A percentile compares a stretch with the other conserved stretches of the same genome.
These are phyloP conservation scores for Thamnaconus septentrionalis DNA, from an alignment of 2,113 vertebrate species.

Conservation along the genomic window DNA sequence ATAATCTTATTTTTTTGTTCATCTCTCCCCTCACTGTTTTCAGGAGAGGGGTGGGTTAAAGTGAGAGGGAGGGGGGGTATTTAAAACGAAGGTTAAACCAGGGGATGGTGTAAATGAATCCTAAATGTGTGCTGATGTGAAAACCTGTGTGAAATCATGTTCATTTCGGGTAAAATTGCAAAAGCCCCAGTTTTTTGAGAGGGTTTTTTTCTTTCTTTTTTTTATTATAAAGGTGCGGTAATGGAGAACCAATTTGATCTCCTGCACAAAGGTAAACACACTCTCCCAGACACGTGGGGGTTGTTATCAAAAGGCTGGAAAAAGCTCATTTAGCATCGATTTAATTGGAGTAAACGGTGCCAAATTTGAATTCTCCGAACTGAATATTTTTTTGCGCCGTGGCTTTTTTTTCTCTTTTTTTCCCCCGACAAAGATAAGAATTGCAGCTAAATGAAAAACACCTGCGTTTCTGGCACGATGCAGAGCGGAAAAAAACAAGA, in stretches of 20 bases:
- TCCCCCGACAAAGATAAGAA: constrained; percentile 40
- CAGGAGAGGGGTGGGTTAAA: constrained; percentile 41
- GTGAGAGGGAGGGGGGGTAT: constrained; percentile 34
- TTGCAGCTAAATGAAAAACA: constrained; percentile 60
- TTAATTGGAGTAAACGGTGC: constrained; percentile 70
- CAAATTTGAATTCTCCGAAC: constrained; percentile 66
- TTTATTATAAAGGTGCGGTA: constrained; percentile 64
- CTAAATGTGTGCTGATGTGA: constrained; percentile 69
- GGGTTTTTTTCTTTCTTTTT: too few relatives aligned
- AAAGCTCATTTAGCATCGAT: constrained; percentile 67
- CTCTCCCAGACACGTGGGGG: constrained; percentile 54
- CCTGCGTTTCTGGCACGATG: constrained; percentile 45
- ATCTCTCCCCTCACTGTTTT: constrained; percentile 24
- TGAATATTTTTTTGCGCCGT: constrained; percentile 37
- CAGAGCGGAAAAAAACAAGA: constrained; percentile 10
- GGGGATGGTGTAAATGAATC: constrained; percentile 61
- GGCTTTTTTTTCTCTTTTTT: constrained; percentile 27
- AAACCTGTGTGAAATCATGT: constrained; percentile 72
- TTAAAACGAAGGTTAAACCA: constrained; percentile 5
- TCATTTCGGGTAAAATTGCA: constrained; percentile 70
- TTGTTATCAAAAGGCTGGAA: constrained; percentile 53
- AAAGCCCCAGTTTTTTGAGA: constrained; percentile 20
- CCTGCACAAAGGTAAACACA: constrained; percentile 67
- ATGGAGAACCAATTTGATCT: constrained; percentile 75
- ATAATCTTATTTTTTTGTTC: constrained; percentile 51